Conservation (phyloP, 2,888 invertebrate species). For the Gymnocheta viridis region DNA sequence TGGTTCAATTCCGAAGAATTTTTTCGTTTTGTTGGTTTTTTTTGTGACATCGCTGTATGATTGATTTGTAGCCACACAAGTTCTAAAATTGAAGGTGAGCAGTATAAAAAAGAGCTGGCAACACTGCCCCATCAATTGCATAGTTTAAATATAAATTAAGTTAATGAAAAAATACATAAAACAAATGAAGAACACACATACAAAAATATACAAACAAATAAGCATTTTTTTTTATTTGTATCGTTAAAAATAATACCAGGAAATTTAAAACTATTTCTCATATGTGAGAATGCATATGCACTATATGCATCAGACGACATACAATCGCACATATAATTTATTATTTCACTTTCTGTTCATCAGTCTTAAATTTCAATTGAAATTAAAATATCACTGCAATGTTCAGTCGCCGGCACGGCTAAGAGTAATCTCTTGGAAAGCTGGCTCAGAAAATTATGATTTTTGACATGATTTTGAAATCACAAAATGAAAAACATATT, state of each 20-base stretch:
- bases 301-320: neutral
- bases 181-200: constrained; percentile 67
- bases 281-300: neutral
- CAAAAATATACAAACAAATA: constrained; percentile 9
- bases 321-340: neutral
- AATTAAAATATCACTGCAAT: constrained; percentile 34
- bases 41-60: too few relatives aligned
- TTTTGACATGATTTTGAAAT: too few relatives aligned
- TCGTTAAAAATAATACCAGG: constrained; percentile 58
- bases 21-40: too few relatives aligned
- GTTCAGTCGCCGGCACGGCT: constrained; percentile 20
- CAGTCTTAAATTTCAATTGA: constrained; percentile 65
- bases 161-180: constrained; percentile 63
- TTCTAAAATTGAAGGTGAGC: too few relatives aligned
- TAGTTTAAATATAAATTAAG: constrained; percentile 50
- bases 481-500: too few relatives aligned
- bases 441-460: too few relatives aligned
- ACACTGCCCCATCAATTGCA: constrained; percentile 58
- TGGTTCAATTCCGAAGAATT: too few relatives aligned
- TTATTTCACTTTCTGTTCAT: constrained; percentile 31
- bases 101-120: neutral
- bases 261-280: constrained; percentile 46
- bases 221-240: constrained; percentile 11
- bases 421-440: too few relatives aligned
- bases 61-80: too few relatives aligned